Base-by-base conservation (phyloP, 2,888 invertebrate species). In the Pteria penguin region DNA sequence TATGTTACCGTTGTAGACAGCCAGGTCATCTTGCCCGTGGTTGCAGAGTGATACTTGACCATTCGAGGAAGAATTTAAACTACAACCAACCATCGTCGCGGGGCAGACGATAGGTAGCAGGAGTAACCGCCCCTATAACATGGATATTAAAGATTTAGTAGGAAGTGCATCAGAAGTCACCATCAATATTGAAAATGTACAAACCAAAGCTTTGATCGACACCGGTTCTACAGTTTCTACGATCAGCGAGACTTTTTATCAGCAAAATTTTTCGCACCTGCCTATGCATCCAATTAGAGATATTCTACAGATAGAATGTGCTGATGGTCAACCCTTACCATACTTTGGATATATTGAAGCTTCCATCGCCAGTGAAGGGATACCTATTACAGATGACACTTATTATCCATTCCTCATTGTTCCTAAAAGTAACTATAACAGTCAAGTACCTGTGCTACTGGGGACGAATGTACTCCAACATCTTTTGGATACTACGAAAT, bases 391-490 rank as follows among this genome's bases (percentile, higher is more conserved):
- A 26, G 4, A 4, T 11, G 68, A 68, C 5, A 26, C 22, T 33
- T 14, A 18, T n/a, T 27, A 18, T 45, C 14, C n/a, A 3, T 24
- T 66, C n/a, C 18, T 66, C 22, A 45, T 71, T 22, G 58, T 71
- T 2, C 70, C 70, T 4, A 66, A 70, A n/a, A 75, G 66, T 57
- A n/a, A 22, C 2, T 75, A 71, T 32, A 70, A 66, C 22, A 32
- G 4, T 24, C 14, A 18, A 22, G 79, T 75, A 18, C 79, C 79
- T 24, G 29, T 79, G 1, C 63, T 79, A 14, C n/a, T 79, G 18
- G 82, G 82, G 14, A 79, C 78, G 1, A 82, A 82, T 36, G 36
- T 79, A 8, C 32, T 82, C 2, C 11, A 67, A 4, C 72, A 71
- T 33, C 31, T 79, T 2, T 31, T 79, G 29, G 11, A 18, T 0